These are phyloP conservation scores for Heliconius eleuchia DNA, from an alignment of 1,140 invertebrate species.

Conservation along the genomic window DNA sequence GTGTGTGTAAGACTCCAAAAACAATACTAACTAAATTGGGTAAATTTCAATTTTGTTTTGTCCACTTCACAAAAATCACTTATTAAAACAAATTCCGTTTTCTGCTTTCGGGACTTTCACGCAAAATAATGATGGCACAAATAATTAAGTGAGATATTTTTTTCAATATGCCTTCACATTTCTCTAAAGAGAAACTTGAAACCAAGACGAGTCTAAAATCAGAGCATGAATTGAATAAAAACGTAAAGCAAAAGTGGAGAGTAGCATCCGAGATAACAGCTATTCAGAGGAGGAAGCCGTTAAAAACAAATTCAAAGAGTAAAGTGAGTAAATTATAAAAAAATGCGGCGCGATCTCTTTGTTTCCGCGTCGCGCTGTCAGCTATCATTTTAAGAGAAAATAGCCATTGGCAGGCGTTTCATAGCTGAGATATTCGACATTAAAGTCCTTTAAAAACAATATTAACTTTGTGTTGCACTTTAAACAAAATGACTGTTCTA, in stretches of 20 bases:
- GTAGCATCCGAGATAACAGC: conserved; percentile 59
- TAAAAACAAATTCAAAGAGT: conserved; percentile 71
- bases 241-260: conserved; percentile 47
- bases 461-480: neutral
- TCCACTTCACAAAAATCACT: neutral
- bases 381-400: conserved; percentile 47
- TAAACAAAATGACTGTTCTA: neutral
- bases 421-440: neutral
- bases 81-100: neutral
- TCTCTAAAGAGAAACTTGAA: conserved; percentile 48
- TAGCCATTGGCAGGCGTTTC: conserved; percentile 35
- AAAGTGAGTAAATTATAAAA: conserved; percentile 68
- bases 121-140: neutral
- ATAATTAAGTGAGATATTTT: conserved; percentile 24
- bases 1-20: neutral
- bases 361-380: conserved; percentile 56
- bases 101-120: neutral
- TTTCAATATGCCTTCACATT: conserved; percentile 39
- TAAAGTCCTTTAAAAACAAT: conserved; percentile 2
- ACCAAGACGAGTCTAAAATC: conserved; percentile 51
- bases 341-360: conserved; percentile 58
- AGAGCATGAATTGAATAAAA: conserved; percentile 58
- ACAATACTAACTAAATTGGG: neutral
- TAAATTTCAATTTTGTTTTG: neutral
- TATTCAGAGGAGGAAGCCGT: conserved; percentile 61